Base-by-base conservation (phyloP, 64 coral and sea anemone species). In the Stichodactyla helianthus region DNA sequence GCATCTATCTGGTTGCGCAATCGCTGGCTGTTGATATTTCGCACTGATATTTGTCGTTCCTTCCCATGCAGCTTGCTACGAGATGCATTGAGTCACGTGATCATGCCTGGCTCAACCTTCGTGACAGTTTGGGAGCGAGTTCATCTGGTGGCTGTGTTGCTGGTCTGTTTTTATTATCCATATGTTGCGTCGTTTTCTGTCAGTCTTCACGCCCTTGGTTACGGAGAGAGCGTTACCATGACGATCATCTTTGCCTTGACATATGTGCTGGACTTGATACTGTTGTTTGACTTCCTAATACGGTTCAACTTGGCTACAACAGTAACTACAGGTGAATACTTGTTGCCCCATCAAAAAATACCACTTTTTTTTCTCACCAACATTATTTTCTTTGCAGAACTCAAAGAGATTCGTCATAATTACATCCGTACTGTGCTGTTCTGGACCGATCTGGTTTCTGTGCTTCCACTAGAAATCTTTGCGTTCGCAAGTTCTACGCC, bases 101-200 rank as follows among this genome's bases (percentile, higher is more conserved):
- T 96, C 51, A 51, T 85, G 80, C 88, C 88, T 6, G 86, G 93
- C 64, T 93, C 94, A 22, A 84, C 82, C 64, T 83, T 89, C 25
- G 78, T 87, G 18, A 81, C 64, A n/a, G 50, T 90, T 9, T 96
- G 94, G 94, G 94, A 96, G 67, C 88, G 85, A 54, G 6, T 96
- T 7, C 55, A 92, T 27, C 82, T 97, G 13, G 67, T 84, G 5
- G 88, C 88, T 5, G 78, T 97, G 51, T 2, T 97, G 13, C n/a
- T 90, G 13, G 80, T 97, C 51, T 93, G 91, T 58, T 93, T 93
- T 80, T 50, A 90, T 26, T 97, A 97, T 68, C 64, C 94, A 4
- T 97, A 92, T 56, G 53, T 90, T 19, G 85, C 94, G 0, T 90
- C 94, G 8, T 97, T 97, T 31, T 93, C 88, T 52, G 86, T 97